A percentile compares a stretch with the other conserved stretches of the same genome.
Conservation (phyloP, 2,888 invertebrate species). For the Lepidocyrtoides sp. region DNA sequence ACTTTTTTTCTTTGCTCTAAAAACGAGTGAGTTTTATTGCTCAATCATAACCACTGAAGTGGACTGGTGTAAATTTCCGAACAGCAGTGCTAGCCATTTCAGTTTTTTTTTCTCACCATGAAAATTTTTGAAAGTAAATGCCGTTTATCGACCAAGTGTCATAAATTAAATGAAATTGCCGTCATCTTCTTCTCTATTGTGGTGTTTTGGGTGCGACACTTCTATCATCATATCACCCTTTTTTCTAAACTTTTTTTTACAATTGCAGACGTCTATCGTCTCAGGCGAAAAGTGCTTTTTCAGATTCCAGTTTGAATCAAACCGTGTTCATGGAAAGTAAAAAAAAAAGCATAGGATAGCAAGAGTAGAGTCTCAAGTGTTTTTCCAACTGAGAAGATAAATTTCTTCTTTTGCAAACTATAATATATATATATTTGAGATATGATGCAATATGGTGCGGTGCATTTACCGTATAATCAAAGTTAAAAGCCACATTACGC, state of each 20-base stretch:
- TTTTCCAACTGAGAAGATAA: neutral
- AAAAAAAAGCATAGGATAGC: neutral
- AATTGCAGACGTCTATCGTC: neutral
- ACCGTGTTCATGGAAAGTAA: neutral
- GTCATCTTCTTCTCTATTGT: slow-evolving; percentile 48
- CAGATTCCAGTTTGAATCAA: neutral
- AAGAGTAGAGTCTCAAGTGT: neutral
- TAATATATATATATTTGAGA: neutral
- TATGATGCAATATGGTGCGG: neutral
- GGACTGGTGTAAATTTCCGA: slow-evolving; percentile 12
- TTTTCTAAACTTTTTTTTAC: slow-evolving; percentile 27
- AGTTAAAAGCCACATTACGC: slow-evolving; percentile 32
- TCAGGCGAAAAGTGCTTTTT: slow-evolving; percentile 3
- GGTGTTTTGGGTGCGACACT: neutral
- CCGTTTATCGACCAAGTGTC: slow-evolving; percentile 53
- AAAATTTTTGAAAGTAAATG: slow-evolving; percentile 31
- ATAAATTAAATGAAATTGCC: slow-evolving; percentile 67
- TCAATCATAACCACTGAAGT: neutral
- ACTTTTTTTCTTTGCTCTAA: slow-evolving; percentile 8
- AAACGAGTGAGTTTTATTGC: slow-evolving; percentile 5
- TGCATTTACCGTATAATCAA: neutral
- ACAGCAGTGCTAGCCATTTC: slow-evolving; percentile 13
- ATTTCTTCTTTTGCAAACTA: too few species aligned
- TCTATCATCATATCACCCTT: slow-evolving; percentile 4
- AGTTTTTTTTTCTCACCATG: neutral